These are phyloP conservation scores for Megaceryle alcyon DNA, from an alignment of 2,797 vertebrate genomes.

Conservation along the genomic window DNA sequence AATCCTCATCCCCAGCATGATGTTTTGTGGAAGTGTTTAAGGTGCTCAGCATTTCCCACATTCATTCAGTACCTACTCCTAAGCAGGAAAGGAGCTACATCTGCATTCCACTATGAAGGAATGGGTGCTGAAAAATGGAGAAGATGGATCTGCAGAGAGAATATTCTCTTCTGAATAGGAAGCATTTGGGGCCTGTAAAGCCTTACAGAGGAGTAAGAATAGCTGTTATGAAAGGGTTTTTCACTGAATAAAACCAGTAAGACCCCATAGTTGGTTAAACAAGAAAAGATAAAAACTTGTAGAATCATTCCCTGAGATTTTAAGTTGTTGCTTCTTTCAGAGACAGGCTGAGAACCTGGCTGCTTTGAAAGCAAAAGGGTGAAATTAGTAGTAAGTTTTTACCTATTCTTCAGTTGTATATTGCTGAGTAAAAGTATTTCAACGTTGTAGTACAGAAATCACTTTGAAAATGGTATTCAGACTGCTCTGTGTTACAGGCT, in stretches of 20 bases:
- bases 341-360: neutral
- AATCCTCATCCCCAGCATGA: neutral
- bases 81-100: neutral
- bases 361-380: neutral
- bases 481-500: neutral
- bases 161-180: neutral
- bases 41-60: neutral
- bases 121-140: neutral
- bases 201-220: neutral
- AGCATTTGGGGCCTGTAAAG: neutral
- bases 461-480: neutral
- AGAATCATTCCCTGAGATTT: neutral
- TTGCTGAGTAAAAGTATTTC: neutral
- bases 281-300: neutral
- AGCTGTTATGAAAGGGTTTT: neutral
- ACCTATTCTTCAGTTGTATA: neutral
- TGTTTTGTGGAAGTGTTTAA: neutral
- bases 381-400: neutral
- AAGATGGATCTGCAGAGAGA: neutral
- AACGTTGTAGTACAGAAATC: neutral
- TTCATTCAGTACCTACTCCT: neutral
- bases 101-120: neutral
- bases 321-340: neutral
- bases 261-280: neutral
- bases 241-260: neutral